phyloP scores from a whole-genome alignment of 2,888 invertebrate genomes.

The Trissolcus brochymenae region DNA sequence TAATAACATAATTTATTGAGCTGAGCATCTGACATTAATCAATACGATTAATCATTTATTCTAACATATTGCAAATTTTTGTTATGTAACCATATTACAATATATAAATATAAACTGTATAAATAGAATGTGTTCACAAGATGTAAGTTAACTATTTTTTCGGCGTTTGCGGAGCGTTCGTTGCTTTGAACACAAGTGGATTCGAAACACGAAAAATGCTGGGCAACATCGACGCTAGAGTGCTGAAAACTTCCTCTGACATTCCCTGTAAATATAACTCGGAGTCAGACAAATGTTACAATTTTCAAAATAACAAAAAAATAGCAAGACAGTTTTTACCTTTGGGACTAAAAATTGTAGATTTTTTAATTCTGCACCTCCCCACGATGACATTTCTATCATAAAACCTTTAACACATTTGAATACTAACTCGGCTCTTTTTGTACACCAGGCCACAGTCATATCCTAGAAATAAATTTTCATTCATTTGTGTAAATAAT shows the following conservation, averaged over 20 bases:
- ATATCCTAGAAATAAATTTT: constrained; percentile 82
- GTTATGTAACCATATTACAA: too few relatives aligned
- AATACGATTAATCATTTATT: too few relatives aligned
- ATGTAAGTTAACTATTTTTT: constrained; percentile 67
- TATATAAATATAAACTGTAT: too few relatives aligned
- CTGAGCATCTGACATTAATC: too few relatives aligned
- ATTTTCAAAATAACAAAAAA: constrained; percentile 15
- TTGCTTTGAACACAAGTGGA: constrained; percentile 86
- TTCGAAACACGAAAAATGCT: constrained; percentile 96
- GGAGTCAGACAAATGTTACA: not conserved
- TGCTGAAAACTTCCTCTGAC: constrained; percentile 88
- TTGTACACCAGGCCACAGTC: constrained; percentile 97
- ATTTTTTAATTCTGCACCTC: constrained; percentile 92
- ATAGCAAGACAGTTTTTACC: constrained; percentile 72
- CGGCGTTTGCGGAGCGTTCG: constrained; percentile 74
- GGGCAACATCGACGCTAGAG: constrained; percentile 91
- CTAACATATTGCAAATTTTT: too few relatives aligned
- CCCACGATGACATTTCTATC: constrained; percentile 98
- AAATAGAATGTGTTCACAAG: not conserved
- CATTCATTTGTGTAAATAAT: not conserved
- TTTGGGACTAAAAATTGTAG: constrained; percentile 90
- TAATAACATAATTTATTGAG: too few relatives aligned
- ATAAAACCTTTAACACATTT: constrained; percentile 99
- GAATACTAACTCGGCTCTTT: constrained; percentile 96
- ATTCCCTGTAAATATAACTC: constrained; percentile 79